phyloP scores from a whole-genome alignment of 1,140 invertebrate species.

The Myzus persicae region DNA sequence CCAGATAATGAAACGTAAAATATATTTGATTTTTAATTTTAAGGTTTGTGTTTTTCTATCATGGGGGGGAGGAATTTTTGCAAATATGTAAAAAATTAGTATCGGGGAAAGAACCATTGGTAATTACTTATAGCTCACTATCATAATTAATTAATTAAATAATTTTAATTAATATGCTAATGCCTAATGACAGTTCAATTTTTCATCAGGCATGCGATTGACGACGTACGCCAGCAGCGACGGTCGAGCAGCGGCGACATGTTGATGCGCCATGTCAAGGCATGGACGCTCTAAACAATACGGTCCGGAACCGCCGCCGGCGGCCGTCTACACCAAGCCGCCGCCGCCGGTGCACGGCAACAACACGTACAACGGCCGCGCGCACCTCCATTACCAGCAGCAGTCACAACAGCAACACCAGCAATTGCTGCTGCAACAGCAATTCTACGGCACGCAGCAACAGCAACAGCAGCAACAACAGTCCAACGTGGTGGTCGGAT shows the following conservation, averaged over 20 bases:
- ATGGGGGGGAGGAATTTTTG: background rate
- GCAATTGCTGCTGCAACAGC: constrained; percentile 1
- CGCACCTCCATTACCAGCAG: constrained; percentile 1
- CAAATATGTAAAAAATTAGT: background rate
- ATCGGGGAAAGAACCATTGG: background rate
- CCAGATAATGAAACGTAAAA: background rate
- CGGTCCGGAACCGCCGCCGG: constrained; percentile 55
- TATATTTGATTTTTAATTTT: background rate
- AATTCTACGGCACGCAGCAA: background rate
- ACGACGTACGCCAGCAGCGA: background rate
- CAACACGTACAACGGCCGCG: constrained; percentile 50
- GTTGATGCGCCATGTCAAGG: constrained; percentile 43
- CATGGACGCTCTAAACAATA: constrained; percentile 55
- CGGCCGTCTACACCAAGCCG: constrained; percentile 45
- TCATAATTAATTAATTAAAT: background rate
- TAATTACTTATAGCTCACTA: too few species aligned
- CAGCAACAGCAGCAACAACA: background rate
- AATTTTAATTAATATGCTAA: background rate
- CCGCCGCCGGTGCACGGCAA: constrained; percentile 57
- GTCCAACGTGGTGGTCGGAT: background rate
- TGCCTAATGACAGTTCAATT: background rate
- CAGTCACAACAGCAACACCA: background rate
- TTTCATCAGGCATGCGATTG: background rate
- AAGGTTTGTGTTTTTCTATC: background rate
- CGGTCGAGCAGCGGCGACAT: constrained; percentile 39